These are phyloP conservation scores for Hydrozoanthus tunicans DNA, from an alignment of 64 coral and sea anemone genomes.

Conservation along the genomic window DNA sequence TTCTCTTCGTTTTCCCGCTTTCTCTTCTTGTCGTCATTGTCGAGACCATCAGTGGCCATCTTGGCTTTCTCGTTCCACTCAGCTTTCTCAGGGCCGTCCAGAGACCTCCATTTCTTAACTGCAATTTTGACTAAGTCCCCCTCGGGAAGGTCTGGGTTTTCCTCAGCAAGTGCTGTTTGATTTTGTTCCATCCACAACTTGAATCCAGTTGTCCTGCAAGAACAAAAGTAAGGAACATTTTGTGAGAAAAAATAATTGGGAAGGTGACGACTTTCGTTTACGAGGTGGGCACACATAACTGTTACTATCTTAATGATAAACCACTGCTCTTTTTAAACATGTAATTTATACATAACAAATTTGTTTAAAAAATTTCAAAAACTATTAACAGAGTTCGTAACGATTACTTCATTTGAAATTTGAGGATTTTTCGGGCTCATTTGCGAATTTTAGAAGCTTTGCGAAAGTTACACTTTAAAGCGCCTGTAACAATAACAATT, in stretches of 20 bases:
- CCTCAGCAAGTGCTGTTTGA: constrained; percentile 48
- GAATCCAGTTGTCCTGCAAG: constrained; percentile 80
- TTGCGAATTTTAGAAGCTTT: no score
- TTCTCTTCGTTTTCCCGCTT: constrained; percentile 64
- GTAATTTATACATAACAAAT: no score
- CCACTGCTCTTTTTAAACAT: no score
- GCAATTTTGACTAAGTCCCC: constrained; percentile 69
- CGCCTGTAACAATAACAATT: no score
- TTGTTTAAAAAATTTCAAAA: no score
- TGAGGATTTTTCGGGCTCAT: no score
- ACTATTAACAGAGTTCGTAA: no score
- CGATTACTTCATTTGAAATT: no score
- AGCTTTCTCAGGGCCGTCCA: constrained; percentile 56
- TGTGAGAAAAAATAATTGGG: not conserved
- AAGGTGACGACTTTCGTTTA: no score
- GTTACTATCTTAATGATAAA: no score
- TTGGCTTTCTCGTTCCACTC: constrained; percentile 83
- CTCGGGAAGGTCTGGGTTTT: constrained; percentile 59
- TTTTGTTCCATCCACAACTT: constrained; percentile 81
- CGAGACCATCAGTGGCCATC: constrained; percentile 3
- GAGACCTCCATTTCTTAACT: constrained; percentile 73
- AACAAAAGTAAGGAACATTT: not conserved
- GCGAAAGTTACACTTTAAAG: no score
- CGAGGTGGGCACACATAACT: no score
- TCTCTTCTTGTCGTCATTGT: constrained; percentile 69